Base-by-base conservation (phyloP, 2,113 vertebrate genomes). In the Oreochromis spilurus region DNA sequence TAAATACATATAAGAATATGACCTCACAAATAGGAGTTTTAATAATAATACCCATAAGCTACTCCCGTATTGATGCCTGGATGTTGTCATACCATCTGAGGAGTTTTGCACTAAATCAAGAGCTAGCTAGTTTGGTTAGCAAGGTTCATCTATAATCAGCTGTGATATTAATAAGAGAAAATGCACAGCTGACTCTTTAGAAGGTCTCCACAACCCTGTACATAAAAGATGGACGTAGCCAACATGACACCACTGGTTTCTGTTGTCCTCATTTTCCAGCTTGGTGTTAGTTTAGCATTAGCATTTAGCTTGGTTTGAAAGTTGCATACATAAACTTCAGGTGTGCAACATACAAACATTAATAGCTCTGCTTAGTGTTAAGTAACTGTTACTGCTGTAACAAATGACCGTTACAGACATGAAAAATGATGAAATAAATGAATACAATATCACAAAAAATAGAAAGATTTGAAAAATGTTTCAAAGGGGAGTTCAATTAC, bases 361-460 rank as follows among this genome's bases (percentile, higher is more conserved):
- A 65, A 36, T 65, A 36, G 1, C 60, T 48, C 9, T 75, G 19
- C 24, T 29, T 75, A 19, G 21, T 29, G 40, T 29, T 48, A 50
- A 75, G 43, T 77, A 50, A 77, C 67, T 48, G 9, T 72, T 26
- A 48, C 24, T 67, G 1, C n/a, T 40, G 34, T 24, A 40, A 67
- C n/a, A 67, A 70, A 70, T 19, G 14, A 48, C 2, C 0, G 1
- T 72, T 72, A 48, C 24, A 75, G 21, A 48, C 40, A 48, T 7
- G 40, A 26, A 72, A 26, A 1, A 72, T 1, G 0, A 19, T 26
- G 16, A 1, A 6, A 17, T 5, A 19, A 48, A 48, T 72, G 0
- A 72, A 72, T 75, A 29, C 14, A 75, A 29, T 26, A 29, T 48
- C 21, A 75, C 40, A 48, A 45, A 75, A 10, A 5, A 48, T 24